Conservation (phyloP, 2,797 vertebrate species). For the Discoglossus pictus region DNA sequence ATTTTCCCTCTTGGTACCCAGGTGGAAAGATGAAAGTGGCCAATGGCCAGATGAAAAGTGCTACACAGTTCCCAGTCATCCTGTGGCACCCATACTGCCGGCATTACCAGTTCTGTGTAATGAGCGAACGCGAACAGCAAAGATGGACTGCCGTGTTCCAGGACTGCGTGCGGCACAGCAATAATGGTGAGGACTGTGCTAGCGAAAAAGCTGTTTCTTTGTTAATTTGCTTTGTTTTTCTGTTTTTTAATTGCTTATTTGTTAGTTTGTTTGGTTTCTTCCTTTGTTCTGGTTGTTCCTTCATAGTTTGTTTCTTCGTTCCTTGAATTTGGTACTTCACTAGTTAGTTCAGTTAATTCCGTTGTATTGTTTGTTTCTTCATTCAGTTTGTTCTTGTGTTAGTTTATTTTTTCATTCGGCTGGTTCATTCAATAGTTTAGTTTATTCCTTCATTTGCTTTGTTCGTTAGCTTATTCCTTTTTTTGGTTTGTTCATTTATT, state of each 20-base stretch:
- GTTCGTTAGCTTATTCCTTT: no score
- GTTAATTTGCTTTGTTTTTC: background rate
- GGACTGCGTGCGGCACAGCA: slow-evolving; percentile 89
- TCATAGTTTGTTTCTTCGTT: background rate
- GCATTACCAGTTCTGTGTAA: slow-evolving; percentile 90
- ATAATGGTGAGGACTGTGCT: slow-evolving; percentile 79
- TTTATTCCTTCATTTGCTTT: no score
- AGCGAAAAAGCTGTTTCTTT: background rate
- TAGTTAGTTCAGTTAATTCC: no score
- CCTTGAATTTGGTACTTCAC: no score
- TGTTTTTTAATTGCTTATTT: background rate
- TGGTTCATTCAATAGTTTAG: no score
- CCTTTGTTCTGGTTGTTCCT: background rate
- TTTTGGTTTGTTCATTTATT: no score
- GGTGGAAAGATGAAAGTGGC: slow-evolving; percentile 77
- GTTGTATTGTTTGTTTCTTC: no score
- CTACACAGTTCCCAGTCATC: slow-evolving; percentile 85
- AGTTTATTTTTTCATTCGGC: no score
- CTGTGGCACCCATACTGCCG: slow-evolving; percentile 92
- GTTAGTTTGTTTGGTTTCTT: background rate
- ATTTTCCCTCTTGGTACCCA: slow-evolving; percentile 56
- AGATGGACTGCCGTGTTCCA: slow-evolving; percentile 92
- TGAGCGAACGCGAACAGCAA: slow-evolving; percentile 89
- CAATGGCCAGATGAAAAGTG: slow-evolving; percentile 77
- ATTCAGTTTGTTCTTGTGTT: no score